A percentile compares a stretch with the other conserved stretches of the same genome.
Conservation (phyloP, 2,113 vertebrate genomes). For the Numenius arquata region DNA sequence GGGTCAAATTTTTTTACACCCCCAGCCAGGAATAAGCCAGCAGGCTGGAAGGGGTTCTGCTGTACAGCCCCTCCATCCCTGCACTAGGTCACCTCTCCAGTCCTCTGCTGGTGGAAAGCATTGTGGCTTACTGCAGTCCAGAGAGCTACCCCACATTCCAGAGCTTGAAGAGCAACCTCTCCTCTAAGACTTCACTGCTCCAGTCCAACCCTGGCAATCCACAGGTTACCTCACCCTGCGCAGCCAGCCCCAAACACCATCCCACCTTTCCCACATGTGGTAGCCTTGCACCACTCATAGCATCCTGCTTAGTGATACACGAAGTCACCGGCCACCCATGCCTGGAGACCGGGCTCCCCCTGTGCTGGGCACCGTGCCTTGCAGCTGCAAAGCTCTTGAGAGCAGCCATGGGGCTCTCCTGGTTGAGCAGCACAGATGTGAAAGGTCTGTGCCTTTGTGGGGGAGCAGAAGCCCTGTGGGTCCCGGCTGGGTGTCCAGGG, state of each 20-base stretch:
- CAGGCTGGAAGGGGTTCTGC: neutral
- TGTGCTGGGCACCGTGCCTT: neutral
- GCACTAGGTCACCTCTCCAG: neutral
- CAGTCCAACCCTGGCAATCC: neutral
- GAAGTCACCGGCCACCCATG: neutral
- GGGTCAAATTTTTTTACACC: neutral
- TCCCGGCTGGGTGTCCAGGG: neutral
- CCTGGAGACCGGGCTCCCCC: neutral
- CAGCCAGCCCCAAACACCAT: neutral
- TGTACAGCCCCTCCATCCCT: too few species aligned
- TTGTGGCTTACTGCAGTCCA: neutral
- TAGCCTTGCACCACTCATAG: neutral
- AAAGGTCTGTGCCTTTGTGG: rapidly evolving
- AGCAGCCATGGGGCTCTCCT: neutral
- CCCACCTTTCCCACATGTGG: rapidly evolving
- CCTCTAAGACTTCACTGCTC: neutral
- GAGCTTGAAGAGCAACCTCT: neutral
- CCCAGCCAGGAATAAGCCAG: neutral
- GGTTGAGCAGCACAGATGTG: neutral
- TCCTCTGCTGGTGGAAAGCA: neutral
- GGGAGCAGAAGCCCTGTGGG: neutral
- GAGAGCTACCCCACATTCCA: neutral
- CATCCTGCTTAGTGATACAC: rapidly evolving
- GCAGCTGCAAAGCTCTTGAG: neutral
- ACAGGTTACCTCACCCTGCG: neutral